Evolutionary conservation across 1,140 invertebrate genomes (phyloP).

Genomic region (Ceratosolen fusciceps): DNA sequence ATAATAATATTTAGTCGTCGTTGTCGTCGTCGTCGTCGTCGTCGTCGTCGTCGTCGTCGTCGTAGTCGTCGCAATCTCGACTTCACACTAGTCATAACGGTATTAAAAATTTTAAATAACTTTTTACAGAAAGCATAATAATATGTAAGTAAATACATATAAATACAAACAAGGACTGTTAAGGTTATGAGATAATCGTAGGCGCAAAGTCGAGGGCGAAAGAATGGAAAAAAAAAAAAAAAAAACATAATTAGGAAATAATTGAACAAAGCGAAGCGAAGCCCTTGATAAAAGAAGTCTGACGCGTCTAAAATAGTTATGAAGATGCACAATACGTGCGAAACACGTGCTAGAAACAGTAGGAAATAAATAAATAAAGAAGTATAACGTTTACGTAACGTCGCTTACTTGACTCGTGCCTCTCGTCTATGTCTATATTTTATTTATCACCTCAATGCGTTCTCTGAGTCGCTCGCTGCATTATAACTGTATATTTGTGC

Average conservation of each 20-base stretch:
- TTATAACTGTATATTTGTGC: conserved; percentile 39
- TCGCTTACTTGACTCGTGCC: conserved; percentile 39
- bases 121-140: neutral
- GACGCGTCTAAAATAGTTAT: conserved; percentile 30
- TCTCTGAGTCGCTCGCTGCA: conserved; percentile 41
- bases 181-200: neutral
- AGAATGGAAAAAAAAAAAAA: no score
- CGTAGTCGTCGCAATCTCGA: conserved; percentile 22
- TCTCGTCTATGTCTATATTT: conserved; percentile 34
- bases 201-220: conserved; percentile 33
- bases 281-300: conserved; percentile 39
- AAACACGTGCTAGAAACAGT: conserved; percentile 7
- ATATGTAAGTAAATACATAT: conserved; percentile 20
- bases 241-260: conserved; percentile 23
- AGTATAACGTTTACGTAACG: neutral
- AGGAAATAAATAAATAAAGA: conserved; percentile 3
- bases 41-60: conserved; percentile 20
- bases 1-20: conserved; percentile 30
- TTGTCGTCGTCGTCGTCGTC: no score
- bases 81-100: conserved; percentile 34
- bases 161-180: conserved; percentile 36
- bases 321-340: conserved; percentile 9
- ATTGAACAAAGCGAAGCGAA: conserved; percentile 43
- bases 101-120: conserved; percentile 29
- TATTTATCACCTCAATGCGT: conserved; percentile 42